These are phyloP conservation scores for Nemopilema nomurai DNA, from an alignment of 30 jellyfish, hydroid and myxozoan genomes.

Conservation along the genomic window DNA sequence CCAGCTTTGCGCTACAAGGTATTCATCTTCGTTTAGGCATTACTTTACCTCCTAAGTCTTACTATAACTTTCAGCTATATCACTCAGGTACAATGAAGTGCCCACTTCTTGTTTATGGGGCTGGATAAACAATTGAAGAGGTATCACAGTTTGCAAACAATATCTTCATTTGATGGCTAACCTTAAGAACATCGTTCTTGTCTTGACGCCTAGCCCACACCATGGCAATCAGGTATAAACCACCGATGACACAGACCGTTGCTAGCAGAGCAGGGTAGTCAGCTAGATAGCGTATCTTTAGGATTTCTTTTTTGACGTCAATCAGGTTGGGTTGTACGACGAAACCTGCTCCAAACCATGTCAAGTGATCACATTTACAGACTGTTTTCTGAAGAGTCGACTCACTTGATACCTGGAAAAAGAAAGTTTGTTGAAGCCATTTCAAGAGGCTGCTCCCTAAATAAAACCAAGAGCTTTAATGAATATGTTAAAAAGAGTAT, in stretches of 20 bases:
- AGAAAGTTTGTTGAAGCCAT: not conserved
- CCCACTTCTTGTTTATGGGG: no score
- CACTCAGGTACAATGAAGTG: no score
- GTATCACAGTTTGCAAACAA: no score
- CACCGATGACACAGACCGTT: conserved; percentile 55
- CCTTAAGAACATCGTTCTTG: conserved; percentile 48
- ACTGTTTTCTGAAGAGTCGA: conserved; percentile 52
- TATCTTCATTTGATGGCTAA: no score
- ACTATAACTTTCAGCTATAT: no score
- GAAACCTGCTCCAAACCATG: conserved; percentile 84
- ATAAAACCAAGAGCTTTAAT: no score
- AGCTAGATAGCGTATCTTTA: conserved; percentile 45
- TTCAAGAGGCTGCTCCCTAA: no score
- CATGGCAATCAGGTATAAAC: conserved; percentile 54
- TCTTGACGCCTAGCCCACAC: conserved; percentile 78
- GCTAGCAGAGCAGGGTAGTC: conserved; percentile 85
- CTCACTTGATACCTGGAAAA: conserved; percentile 45
- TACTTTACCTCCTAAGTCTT: no score
- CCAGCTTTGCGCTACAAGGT: no score
- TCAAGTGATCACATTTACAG: conserved; percentile 72
- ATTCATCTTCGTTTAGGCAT: no score
- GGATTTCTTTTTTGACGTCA: conserved; percentile 43
- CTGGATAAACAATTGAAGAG: no score
- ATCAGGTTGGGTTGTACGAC: conserved; percentile 63
- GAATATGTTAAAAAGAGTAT: no score